A percentile compares a stretch with the other conserved stretches of the same genome.
Conservation (phyloP, 2,113 vertebrate species). For the Corythornis madagascariensis region DNA sequence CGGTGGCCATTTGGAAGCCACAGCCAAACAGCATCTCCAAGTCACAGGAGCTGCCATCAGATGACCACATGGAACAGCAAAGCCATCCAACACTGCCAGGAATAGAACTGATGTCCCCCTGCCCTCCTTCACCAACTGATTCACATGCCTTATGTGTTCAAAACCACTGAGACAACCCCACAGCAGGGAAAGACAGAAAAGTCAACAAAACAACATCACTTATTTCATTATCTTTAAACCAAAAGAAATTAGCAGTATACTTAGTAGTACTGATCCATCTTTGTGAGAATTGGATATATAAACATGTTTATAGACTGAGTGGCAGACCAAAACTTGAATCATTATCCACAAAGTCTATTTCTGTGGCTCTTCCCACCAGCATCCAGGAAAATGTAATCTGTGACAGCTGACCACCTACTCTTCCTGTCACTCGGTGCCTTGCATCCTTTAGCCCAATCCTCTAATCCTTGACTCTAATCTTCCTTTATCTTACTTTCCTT, state of each 20-base stretch:
- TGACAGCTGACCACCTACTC: background rate
- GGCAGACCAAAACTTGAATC: conserved; percentile 45
- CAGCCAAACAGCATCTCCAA: background rate
- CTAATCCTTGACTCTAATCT: background rate
- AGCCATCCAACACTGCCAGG: background rate
- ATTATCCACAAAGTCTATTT: conserved; percentile 35
- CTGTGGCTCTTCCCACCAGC: background rate
- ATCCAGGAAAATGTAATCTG: background rate
- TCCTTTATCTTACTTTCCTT: background rate
- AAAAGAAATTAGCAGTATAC: background rate
- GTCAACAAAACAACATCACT: background rate
- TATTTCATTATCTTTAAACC: background rate
- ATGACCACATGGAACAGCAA: background rate
- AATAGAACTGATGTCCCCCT: background rate
- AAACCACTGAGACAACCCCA: background rate
- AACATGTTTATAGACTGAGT: background rate
- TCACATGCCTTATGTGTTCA: background rate
- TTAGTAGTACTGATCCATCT: no score
- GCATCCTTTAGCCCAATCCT: background rate
- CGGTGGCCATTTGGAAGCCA: background rate
- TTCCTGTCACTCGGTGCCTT: background rate
- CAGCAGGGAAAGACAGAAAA: background rate
- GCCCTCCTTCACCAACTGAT: background rate
- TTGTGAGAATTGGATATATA: background rate
- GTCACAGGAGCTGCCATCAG: background rate